Conservation (phyloP, 2,888 invertebrate species). For the Trissolcus brochymenae region DNA sequence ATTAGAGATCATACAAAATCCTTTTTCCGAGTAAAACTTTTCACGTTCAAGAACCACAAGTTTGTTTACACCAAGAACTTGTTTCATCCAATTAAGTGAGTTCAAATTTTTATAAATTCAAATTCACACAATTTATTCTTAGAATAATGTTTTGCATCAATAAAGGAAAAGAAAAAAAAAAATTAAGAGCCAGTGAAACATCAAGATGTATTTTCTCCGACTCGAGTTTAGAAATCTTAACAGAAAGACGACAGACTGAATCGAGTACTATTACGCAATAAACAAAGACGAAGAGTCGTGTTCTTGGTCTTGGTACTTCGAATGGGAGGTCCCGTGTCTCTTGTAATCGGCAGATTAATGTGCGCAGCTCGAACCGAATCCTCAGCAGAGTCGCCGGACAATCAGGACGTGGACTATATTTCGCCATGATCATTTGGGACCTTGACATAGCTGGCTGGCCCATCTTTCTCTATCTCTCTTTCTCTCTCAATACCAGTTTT, state of each 20-base stretch:
- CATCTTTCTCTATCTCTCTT: slow-evolving; percentile 44
- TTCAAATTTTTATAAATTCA: too few relatives aligned
- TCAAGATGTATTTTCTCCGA: too few relatives aligned
- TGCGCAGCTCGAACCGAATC: slow-evolving; percentile 65
- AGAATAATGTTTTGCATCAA: neutral
- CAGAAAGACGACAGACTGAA: slow-evolving; percentile 53
- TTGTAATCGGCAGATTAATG: slow-evolving; percentile 76
- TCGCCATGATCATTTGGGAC: slow-evolving; percentile 57
- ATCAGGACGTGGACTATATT: slow-evolving; percentile 60
- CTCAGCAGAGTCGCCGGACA: slow-evolving; percentile 61
- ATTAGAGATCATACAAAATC: neutral
- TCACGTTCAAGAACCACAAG: too few relatives aligned
- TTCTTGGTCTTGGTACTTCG: slow-evolving; percentile 69
- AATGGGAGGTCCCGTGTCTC: slow-evolving; percentile 73
- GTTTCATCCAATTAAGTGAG: too few relatives aligned
- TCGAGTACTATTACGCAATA: slow-evolving; percentile 68
- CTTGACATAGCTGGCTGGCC: slow-evolving; percentile 57
- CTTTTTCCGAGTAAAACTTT: neutral
- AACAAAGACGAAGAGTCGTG: slow-evolving; percentile 70
- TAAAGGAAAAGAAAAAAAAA: too few relatives aligned
- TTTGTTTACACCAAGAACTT: too few relatives aligned
- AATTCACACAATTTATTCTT: too few relatives aligned
- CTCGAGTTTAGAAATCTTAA: slow-evolving; percentile 8
- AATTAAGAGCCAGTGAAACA: too few relatives aligned
- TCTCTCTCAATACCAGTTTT: slow-evolving; percentile 37